Evolutionary conservation across 2,113 vertebrate species (phyloP).

Genomic region (Mesoclemmys tuberculata): DNA sequence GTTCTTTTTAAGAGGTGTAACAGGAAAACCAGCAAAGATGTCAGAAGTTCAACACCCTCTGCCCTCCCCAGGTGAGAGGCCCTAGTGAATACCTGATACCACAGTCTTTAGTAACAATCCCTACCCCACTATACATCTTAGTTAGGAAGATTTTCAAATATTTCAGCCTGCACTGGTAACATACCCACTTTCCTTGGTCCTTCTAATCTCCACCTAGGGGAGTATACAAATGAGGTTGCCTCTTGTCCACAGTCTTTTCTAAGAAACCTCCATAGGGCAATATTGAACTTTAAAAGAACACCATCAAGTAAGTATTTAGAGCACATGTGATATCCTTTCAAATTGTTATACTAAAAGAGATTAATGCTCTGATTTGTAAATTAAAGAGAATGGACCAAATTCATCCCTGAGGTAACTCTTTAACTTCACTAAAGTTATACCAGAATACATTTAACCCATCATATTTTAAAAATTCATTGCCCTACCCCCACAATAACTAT

Average conservation of each 20-base stretch:
- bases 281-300: constrained; percentile 4
- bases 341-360: constrained; percentile 45
- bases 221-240: constrained; percentile 21
- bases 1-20: not conserved
- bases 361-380: constrained; percentile 40
- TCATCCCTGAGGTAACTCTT: constrained; percentile 8
- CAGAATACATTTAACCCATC: not conserved
- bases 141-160: not conserved
- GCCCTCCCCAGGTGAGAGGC: not conserved
- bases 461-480: not conserved
- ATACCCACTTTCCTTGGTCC: constrained; percentile 16
- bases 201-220: not conserved
- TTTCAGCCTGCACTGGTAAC: not conserved
- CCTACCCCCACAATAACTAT: not conserved
- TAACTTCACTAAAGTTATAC: constrained; percentile 3
- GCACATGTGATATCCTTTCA: constrained; percentile 36
- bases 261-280: not conserved
- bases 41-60: not conserved
- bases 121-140: not conserved
- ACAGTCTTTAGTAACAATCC: not conserved
- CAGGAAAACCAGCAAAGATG: not conserved
- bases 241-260: not conserved
- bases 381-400: constrained; percentile 19
- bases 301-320: constrained; percentile 10
- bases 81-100: not conserved